Base-by-base conservation (phyloP, 1,140 invertebrate genomes). In the Adoxophyes honmai region DNA sequence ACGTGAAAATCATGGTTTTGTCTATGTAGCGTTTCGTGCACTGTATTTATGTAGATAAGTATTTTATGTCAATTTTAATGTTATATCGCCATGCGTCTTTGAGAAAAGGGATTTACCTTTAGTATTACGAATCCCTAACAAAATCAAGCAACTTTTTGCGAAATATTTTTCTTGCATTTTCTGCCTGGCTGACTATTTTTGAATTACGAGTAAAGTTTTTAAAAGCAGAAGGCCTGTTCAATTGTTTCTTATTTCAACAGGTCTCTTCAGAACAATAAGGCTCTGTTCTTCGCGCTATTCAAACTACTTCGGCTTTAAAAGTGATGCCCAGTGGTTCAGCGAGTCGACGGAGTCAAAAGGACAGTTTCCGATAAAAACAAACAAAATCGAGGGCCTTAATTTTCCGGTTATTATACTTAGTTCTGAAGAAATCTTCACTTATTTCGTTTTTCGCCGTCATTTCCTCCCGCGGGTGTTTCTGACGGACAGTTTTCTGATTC, bases 351-450 rank as follows among this genome's bases (percentile, higher is more conserved):
- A 18, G 38, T 39, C 39, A 44, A 44, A 44, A 44, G 39, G 16
- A 9, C n/a, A 44, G 39, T 16, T 44, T 8, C 10, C 39, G 14
- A 44, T 44, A 44, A 44, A 44, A 44, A 8, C 9, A 10, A 18
- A 15, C 15, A 44, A 44, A 44, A 44, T 18, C 16, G 14, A 21
- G 8, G 10, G 39, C 39, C 16, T 44, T 44, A 44, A 44, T 44
- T 44, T 44, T 44, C 39, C 39, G 39, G 39, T 21, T 44, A 44
- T 44, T 44, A 44, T 44, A 14, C 39, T 21, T 44, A 44, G 39
- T 44, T 44, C 8, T 44, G 39, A 21, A 44, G 39, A 44, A 44
- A 39, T 39, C 39, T 44, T 44, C 39, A 44, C 38, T n/a, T 44
- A 44, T 44, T 44, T 44, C 39, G 39, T 44, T 16, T 44, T 44